These are phyloP conservation scores for Corydoras maculifer DNA, from an alignment of 2,113 vertebrate species.

Conservation along the genomic window DNA sequence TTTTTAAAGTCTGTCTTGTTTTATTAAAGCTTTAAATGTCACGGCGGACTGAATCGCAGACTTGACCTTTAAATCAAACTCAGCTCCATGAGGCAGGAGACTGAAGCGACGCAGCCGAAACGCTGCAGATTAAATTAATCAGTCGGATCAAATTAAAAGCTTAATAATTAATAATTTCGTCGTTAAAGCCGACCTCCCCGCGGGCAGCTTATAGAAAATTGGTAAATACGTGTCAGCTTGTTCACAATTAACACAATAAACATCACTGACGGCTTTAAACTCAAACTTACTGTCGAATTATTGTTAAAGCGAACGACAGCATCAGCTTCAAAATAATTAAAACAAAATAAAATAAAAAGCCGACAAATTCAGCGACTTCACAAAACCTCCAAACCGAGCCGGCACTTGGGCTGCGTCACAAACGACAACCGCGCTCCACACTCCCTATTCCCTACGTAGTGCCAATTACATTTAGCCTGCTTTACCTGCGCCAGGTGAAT, in stretches of 20 bases:
- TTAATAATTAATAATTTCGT: too few relatives aligned
- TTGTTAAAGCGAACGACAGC: conserved; percentile 54
- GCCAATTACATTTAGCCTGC: not conserved
- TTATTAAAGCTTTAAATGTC: conserved; percentile 6
- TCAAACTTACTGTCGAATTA: conserved; percentile 67
- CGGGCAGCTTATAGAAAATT: too few relatives aligned
- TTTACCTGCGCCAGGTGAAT: not conserved
- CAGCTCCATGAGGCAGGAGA: not conserved
- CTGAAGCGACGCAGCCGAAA: not conserved
- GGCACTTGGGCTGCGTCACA: not conserved
- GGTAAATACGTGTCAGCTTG: not conserved
- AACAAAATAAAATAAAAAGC: not conserved
- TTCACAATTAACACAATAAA: not conserved
- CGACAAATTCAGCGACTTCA: not conserved
- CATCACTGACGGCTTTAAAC: not conserved
- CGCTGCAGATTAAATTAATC: too few relatives aligned
- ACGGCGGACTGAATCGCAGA: not conserved
- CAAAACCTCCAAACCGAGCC: not conserved
- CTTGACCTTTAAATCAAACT: conserved; percentile 20
- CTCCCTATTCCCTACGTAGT: not conserved
- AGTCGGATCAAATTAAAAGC: too few relatives aligned
- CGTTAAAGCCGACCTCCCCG: too few relatives aligned
- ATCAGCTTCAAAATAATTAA: conserved; percentile 25
- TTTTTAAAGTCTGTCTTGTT: not conserved
- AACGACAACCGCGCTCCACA: not conserved